phyloP scores from a whole-genome alignment of 2,888 invertebrate species.

The Pristionchus japonicus region DNA sequence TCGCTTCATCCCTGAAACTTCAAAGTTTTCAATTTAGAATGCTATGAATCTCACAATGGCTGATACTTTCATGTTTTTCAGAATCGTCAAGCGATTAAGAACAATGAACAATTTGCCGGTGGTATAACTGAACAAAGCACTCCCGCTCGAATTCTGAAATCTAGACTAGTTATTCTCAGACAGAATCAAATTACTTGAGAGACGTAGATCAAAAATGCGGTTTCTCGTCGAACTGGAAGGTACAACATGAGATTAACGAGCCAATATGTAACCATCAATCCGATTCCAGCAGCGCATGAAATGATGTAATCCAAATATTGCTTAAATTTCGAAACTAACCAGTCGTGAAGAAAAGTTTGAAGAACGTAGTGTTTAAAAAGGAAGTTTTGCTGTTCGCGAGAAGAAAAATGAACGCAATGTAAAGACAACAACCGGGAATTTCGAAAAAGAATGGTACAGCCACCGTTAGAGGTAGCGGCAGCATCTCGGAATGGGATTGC shows the following conservation, averaged over 20 bases:
- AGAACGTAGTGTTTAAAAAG: background rate
- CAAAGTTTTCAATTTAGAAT: no score
- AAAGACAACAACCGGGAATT: background rate
- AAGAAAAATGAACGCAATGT: background rate
- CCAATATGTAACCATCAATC: background rate
- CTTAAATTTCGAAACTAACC: background rate
- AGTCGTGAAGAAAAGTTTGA: background rate
- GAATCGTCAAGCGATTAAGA: background rate
- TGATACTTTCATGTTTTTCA: background rate
- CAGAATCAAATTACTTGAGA: background rate
- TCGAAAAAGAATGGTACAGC: background rate
- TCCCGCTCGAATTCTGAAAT: background rate
- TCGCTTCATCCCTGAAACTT: background rate
- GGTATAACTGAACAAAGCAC: background rate
- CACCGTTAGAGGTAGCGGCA: background rate
- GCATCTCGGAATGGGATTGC: background rate
- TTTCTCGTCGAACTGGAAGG: background rate
- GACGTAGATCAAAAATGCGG: background rate
- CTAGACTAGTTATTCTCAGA: background rate
- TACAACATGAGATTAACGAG: background rate
- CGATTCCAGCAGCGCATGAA: background rate
- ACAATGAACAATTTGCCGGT: background rate
- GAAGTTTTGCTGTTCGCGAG: background rate
- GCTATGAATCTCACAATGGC: background rate
- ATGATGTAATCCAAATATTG: background rate